phyloP scores from a whole-genome alignment of 2,113 vertebrate species.

The Muntiacus reevesi region DNA sequence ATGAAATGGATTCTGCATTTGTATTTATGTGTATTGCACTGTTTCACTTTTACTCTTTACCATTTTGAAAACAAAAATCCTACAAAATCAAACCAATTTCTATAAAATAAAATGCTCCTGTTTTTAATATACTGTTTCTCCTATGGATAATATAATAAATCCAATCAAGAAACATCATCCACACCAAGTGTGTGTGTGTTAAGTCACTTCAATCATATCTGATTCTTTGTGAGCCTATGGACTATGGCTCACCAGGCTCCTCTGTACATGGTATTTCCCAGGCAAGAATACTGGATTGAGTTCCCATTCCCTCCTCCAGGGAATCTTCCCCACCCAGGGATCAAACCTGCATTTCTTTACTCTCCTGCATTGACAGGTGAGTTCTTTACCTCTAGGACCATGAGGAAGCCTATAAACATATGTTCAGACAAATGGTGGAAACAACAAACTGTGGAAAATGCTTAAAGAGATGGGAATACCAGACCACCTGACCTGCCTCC shows the following conservation, averaged over 20 bases:
- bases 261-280: not conserved
- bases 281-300: not conserved
- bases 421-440: not conserved
- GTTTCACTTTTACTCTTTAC: not conserved
- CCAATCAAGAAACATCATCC: not conserved
- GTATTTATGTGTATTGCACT: not conserved
- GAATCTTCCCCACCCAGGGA: not conserved
- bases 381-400: not conserved
- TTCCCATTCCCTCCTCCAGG: not conserved
- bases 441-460: not conserved
- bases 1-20: not conserved
- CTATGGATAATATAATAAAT: not conserved
- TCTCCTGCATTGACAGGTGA: not conserved
- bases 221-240: not conserved
- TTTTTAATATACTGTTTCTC: not conserved
- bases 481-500: not conserved
- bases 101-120: not conserved
- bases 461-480: not conserved
- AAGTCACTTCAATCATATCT: not conserved
- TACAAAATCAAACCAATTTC: slow-evolving; percentile 10
- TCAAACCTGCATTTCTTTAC: not conserved
- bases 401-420: not conserved
- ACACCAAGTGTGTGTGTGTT: not conserved
- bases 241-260: not conserved
- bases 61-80: not conserved